Conservation (phyloP, 2,797 vertebrate genomes). For the Austrolebias charrua region DNA sequence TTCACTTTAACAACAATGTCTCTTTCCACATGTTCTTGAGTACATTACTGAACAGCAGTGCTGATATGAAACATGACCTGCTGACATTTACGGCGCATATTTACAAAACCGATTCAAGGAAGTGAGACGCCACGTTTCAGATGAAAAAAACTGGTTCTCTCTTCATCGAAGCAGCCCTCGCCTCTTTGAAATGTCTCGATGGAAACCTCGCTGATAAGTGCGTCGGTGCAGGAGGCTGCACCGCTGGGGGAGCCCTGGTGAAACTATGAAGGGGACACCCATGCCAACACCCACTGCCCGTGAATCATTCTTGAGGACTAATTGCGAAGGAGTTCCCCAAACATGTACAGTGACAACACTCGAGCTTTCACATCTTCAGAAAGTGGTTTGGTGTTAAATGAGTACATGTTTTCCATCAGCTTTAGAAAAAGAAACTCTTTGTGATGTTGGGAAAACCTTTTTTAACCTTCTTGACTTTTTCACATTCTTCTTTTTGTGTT, state of each 20-base stretch:
- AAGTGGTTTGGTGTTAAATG: slow-evolving; percentile 32
- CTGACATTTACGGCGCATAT: slow-evolving; percentile 67
- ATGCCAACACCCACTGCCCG: slow-evolving; percentile 57
- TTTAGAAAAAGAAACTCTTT: slow-evolving; percentile 27
- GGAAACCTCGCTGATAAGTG: slow-evolving; percentile 60
- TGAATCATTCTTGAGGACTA: slow-evolving; percentile 63
- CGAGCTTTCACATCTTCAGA: slow-evolving; percentile 56
- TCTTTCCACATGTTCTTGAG: slow-evolving; percentile 33
- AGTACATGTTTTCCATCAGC: slow-evolving; percentile 57
- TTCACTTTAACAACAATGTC: slow-evolving; percentile 36
- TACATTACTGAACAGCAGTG: slow-evolving; percentile 9
- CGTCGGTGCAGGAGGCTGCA: slow-evolving; percentile 55
- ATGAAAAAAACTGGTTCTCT: slow-evolving; percentile 43
- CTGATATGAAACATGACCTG: slow-evolving; percentile 56
- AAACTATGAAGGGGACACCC: slow-evolving; percentile 76
- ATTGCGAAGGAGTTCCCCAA: slow-evolving; percentile 74
- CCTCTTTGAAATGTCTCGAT: slow-evolving; percentile 57
- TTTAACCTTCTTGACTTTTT: slow-evolving; percentile 47
- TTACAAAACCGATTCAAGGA: slow-evolving; percentile 64
- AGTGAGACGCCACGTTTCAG: slow-evolving; percentile 56
- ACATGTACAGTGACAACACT: slow-evolving; percentile 44
- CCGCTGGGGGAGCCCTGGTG: slow-evolving; percentile 76
- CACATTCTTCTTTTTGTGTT: slow-evolving; percentile 9
- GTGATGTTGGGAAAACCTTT: slow-evolving; percentile 42
- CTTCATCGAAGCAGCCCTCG: slow-evolving; percentile 39